Base-by-base conservation (phyloP, 1,140 invertebrate genomes). In the Drosophila bocqueti region DNA sequence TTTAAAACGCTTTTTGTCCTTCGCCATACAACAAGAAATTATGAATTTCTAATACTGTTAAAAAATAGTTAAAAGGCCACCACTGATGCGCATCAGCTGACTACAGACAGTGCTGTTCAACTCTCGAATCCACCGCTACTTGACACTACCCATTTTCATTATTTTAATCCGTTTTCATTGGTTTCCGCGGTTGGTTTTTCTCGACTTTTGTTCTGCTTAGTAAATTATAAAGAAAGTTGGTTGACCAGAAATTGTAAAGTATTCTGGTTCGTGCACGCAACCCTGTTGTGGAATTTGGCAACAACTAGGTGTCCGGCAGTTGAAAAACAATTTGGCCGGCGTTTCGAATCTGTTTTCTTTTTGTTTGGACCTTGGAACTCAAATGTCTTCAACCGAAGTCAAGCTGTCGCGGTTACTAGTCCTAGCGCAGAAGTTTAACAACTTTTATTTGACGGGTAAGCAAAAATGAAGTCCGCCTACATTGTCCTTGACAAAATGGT, bases 351-450 rank as follows among this genome's bases (percentile, higher is more conserved):
- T 13, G 18, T 36, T 55, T 38, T 55, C 31, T 38, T 16, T 24
- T 4, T 24, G 18, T 8, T 38, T 8, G 21, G 21, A 38, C 15
- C 21, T 40, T 55, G 8, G 4, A 40, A 63, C n/a, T 65, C 16
- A 52, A 73, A 73, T 73, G 69, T 60, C 69, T 73, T 72, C 50
- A 43, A 72, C 55, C 46, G 69, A 73, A 60, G 67, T 73, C 10
- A 73, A 50, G 31, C 54, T 73, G 18, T 73, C 69, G n/a, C 45
- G 69, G n/a, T 47, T 73, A 31, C 40, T 73, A 11, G 42, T 73
- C 46, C 38, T 72, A n/a, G 69, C 69, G 8, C 67, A 72, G 49
- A 73, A 73, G 31, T 72, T 60, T 73, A 73, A 73, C 31, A 73
- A 73, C 55, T 73, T 73, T n/a, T 73, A 73, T 42, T 24, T 73